Percentiles rank a stretch among this genome's conserved stretches.
Conservation (phyloP, 1,140 invertebrate species). For the Cotesia vestalis region DNA sequence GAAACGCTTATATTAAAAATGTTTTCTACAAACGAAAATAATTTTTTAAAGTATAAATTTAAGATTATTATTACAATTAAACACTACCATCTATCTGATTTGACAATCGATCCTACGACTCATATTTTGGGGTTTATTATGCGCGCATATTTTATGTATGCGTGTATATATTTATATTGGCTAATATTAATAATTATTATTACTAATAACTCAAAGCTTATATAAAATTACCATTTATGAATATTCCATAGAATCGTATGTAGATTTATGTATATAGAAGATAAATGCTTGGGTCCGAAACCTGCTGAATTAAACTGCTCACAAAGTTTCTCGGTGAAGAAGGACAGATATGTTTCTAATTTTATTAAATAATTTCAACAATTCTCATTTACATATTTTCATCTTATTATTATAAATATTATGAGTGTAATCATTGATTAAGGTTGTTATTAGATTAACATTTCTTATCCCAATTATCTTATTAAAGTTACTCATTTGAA, state of each 20-base stretch:
- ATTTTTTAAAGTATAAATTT: conserved; percentile 12
- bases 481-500: too few relatives aligned
- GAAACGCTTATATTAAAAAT: conserved; percentile 37
- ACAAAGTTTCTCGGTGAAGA: too few relatives aligned
- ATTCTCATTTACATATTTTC: too few relatives aligned
- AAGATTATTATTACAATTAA: conserved; percentile 13
- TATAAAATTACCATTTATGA: conserved; percentile 17
- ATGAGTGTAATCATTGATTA: too few relatives aligned
- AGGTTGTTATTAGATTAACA: too few relatives aligned
- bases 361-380: too few relatives aligned
- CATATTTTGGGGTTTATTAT: conserved; percentile 2
- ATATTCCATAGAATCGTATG: conserved; percentile 22
- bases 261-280: conserved; percentile 27
- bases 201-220: conserved; percentile 1
- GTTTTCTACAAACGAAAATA: conserved; percentile 38
- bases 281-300: not conserved
- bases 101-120: conserved; percentile 35
- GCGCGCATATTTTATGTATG: too few relatives aligned
- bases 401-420: too few relatives aligned
- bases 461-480: too few relatives aligned
- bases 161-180: not conserved
- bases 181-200: not conserved
- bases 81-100: conserved; percentile 21
- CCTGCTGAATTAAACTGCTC: not conserved
- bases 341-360: too few relatives aligned